phyloP scores from a whole-genome alignment of 2,797 vertebrate genomes.

The Stomatorhinus walkeri region DNA sequence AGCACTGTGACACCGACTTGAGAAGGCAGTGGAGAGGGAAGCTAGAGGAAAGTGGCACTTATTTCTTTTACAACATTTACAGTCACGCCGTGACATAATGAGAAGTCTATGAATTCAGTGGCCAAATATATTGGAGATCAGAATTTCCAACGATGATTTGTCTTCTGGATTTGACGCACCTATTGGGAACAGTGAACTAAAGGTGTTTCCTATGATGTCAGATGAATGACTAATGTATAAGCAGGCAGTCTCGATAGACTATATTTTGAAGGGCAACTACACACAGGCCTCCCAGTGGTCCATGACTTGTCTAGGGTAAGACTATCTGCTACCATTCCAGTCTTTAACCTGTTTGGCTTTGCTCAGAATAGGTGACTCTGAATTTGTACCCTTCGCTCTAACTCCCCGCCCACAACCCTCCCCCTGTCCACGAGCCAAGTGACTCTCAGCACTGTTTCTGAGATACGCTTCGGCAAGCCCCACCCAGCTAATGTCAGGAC shows the following conservation, averaged over 20 bases:
- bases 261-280: not conserved
- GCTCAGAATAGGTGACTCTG: conserved; percentile 5
- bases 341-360: not conserved
- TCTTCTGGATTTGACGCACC: not conserved
- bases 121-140: not conserved
- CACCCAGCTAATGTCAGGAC: not conserved
- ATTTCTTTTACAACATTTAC: not conserved
- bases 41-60: not conserved
- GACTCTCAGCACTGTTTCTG: not conserved
- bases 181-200: not conserved
- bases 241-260: not conserved
- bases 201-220: not conserved
- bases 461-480: not conserved
- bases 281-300: not conserved
- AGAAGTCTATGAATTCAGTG: not conserved
- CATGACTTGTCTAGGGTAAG: not conserved
- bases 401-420: not conserved
- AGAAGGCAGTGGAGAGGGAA: not conserved
- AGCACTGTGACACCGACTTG: not conserved
- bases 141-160: not conserved
- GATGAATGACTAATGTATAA: not conserved
- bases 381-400: not conserved
- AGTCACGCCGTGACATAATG: not conserved
- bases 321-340: not conserved
- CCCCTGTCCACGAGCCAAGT: not conserved